Evolutionary conservation across 2,113 vertebrate species (phyloP).

Genomic region (Clarias magur): DNA sequence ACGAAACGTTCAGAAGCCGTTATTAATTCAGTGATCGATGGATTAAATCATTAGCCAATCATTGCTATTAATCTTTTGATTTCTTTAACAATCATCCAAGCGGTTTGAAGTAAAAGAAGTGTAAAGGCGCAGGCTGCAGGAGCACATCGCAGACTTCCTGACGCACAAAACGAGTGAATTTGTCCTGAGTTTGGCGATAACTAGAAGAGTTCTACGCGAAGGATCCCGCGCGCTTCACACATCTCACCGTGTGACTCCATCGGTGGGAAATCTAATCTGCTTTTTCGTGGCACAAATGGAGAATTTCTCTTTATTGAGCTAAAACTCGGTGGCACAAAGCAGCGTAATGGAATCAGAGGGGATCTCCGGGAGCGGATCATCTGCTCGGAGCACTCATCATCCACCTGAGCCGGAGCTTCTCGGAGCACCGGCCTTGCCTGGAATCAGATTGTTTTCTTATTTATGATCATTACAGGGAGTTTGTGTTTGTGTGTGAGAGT

Average conservation of each 20-base stretch:
- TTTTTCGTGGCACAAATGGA: conserved; percentile 21
- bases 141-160: too few species aligned
- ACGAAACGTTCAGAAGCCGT: background rate
- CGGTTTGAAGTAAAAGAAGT: background rate
- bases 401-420: background rate
- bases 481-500: background rate
- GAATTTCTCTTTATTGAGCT: conserved; percentile 35
- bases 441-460: conserved; percentile 22
- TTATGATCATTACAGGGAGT: conserved; percentile 5
- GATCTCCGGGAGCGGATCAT: conserved; percentile 10
- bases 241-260: background rate
- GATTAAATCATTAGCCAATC: background rate
- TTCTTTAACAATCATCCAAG: background rate
- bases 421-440: background rate
- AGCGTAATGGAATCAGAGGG: conserved; percentile 12
- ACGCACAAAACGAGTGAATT: background rate
- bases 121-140: too few species aligned
- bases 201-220: background rate
- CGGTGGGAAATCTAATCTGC: conserved; percentile 7
- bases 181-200: background rate
- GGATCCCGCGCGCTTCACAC: background rate
- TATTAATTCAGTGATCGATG: background rate
- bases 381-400: background rate
- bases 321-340: conserved; percentile 23
- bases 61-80: background rate